These are phyloP conservation scores for Globodera ellingtonae DNA, from an alignment of 1,140 invertebrate genomes.

Conservation along the genomic window DNA sequence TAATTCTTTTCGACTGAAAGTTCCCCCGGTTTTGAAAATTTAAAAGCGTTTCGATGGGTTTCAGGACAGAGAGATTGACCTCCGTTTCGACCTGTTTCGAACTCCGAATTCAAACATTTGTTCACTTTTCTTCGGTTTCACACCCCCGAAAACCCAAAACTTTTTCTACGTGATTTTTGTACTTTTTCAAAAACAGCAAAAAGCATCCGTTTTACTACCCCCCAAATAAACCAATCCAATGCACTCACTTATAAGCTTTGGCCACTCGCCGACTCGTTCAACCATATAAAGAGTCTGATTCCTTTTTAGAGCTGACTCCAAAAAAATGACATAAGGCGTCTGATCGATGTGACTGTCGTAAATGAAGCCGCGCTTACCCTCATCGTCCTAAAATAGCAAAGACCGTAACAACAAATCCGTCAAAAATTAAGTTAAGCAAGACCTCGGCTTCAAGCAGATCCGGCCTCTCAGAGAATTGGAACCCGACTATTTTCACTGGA, in stretches of 20 bases:
- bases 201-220: neutral
- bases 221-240: neutral
- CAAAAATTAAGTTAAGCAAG: too few species aligned
- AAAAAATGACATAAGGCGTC: constrained; percentile 14
- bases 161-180: too few species aligned
- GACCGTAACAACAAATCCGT: neutral
- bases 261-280: neutral
- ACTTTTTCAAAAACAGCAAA: neutral
- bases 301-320: constrained; percentile 17
- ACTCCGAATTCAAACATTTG: too few species aligned
- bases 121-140: too few species aligned
- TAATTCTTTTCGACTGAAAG: too few species aligned
- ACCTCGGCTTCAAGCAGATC: constrained; percentile 25
- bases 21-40: too few species aligned
- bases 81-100: too few species aligned
- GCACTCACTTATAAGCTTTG: constrained; percentile 14
- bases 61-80: too few species aligned
- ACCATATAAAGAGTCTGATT: constrained; percentile 9
- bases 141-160: too few species aligned
- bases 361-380: constrained; percentile 18
- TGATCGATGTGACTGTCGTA: constrained; percentile 1
- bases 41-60: too few species aligned
- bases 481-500: constrained; percentile 4
- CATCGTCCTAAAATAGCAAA: constrained; percentile 1
- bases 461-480: constrained; percentile 18